phyloP scores from a whole-genome alignment of 2,888 invertebrate genomes.

The Pilophorus perplexus region DNA sequence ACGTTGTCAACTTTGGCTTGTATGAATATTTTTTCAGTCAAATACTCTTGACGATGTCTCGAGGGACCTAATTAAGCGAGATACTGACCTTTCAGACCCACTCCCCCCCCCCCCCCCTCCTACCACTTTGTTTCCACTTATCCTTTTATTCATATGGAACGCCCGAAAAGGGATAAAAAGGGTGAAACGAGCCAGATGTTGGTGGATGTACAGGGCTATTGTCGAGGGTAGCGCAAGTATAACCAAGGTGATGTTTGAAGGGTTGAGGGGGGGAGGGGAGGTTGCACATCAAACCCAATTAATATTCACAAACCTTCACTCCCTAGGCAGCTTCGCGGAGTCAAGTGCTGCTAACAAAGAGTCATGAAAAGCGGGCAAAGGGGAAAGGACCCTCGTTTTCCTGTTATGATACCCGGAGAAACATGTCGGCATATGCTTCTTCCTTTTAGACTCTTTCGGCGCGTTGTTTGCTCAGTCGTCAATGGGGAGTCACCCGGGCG shows the following conservation, averaged over 20 bases:
- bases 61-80: constrained; percentile 8
- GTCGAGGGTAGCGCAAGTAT: background rate
- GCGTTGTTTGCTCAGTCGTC: constrained; percentile 8
- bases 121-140: background rate
- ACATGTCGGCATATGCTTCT: constrained; percentile 16
- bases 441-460: background rate
- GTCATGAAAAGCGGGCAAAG: too few species aligned
- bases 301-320: constrained; percentile 36
- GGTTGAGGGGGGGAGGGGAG: constrained; percentile 7
- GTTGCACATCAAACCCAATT: constrained; percentile 36
- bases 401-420: constrained; percentile 5
- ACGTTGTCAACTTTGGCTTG: too few species aligned
- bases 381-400: constrained; percentile 3
- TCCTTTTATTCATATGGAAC: too few species aligned
- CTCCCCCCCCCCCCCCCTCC: background rate
- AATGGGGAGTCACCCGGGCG: background rate
- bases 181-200: constrained; percentile 25
- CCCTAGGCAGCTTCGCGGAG: constrained; percentile 18
- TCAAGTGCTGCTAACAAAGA: constrained; percentile 30
- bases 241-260: too few species aligned
- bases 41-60: background rate
- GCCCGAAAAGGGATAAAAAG: background rate
- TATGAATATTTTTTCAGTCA: background rate
- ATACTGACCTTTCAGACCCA: background rate
- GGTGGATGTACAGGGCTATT: background rate